Evolutionary conservation across 2,797 vertebrate species (phyloP), one percentile per base, ranked within the genome.

Genomic region (Pogoniulus pusillus): DNA sequence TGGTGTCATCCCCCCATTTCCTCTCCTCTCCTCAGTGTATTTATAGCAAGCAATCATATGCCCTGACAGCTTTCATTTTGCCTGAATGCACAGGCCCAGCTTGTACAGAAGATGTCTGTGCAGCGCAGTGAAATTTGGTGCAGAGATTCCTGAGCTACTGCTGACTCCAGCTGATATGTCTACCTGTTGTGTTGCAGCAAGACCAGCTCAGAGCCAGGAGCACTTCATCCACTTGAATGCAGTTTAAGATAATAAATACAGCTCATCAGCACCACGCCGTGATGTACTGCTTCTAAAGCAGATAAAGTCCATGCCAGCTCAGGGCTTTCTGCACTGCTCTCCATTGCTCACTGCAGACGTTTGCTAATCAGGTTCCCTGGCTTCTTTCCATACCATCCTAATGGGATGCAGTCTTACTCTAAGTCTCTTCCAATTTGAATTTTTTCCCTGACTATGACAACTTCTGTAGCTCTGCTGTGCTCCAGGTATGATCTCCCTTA

Each of bases 41-140:
- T 95, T 93, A 89, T 91, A 94, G 88, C 69, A 93, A 87, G 75
- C 16, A 93, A 82, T 95, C 93, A 87, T 71, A 93, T 87, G 84
- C 88, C 86, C 90, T 94, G 91, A 86, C 91, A 93, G 81, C 54
- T 94, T 93, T 93, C 81, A 89, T 93, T 94, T 87, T 93, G 90
- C 90, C 68, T 77, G 69, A 93, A 71, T 85, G 82, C 91, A 90
- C 90, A 94, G 91, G 63, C 72, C 72, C 82, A 77, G 62, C 62
- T 91, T 84, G 62, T 55, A 27, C 47, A 80, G 80, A 81, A 87
- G 81, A 82, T 58, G 62, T 74, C 72, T 32, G 34, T 93, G 83
- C 69, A 72, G 59, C 41, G 55, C 87, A 84, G 58, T 58, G 91
- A 80, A 93, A 94, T 90, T 87, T 91, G 88, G 78, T 93, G 94